Evolutionary conservation across 2,113 vertebrate genomes (phyloP).

Genomic region (Thunnus maccoyii): DNA sequence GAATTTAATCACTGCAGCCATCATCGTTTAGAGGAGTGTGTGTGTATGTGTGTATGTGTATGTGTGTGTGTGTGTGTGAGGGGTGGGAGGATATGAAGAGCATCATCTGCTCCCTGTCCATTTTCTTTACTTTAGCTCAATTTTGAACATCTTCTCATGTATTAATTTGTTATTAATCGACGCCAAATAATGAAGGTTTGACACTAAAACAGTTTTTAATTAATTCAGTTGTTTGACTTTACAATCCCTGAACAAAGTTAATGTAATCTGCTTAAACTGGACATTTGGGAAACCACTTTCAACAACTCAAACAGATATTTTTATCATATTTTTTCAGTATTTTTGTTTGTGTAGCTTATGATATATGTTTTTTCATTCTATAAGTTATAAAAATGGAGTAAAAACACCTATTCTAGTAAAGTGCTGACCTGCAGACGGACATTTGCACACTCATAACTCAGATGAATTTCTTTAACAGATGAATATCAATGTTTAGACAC

Average conservation of each 20-base stretch:
- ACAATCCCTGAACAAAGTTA: neutral
- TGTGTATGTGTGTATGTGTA: conserved; percentile 2
- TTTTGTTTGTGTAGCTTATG: too few relatives aligned
- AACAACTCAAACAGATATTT: too few relatives aligned
- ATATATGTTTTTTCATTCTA: too few relatives aligned
- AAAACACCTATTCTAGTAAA: too few relatives aligned
- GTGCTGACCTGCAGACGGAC: too few relatives aligned
- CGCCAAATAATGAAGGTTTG: neutral
- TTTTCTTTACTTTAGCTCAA: neutral
- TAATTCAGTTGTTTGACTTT: neutral
- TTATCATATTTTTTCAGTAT: too few relatives aligned
- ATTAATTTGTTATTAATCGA: neutral
- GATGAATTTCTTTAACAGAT: too few relatives aligned
- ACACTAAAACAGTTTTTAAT: neutral
- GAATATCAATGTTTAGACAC: too few relatives aligned
- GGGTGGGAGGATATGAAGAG: neutral
- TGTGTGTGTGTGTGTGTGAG: neutral
- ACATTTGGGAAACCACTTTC: too few relatives aligned
- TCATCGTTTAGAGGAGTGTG: conserved; percentile 13
- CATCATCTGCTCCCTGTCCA: conserved; percentile 35
- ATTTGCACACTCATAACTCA: too few relatives aligned
- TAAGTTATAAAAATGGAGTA: too few relatives aligned
- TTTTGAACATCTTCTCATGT: neutral
- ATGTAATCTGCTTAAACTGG: too few relatives aligned
- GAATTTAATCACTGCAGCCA: conserved; percentile 67